Percentiles rank a stretch among this genome's conserved stretches.
phyloP scores from a whole-genome alignment of 2,113 vertebrate genomes.

The Oriolus oriolus region DNA sequence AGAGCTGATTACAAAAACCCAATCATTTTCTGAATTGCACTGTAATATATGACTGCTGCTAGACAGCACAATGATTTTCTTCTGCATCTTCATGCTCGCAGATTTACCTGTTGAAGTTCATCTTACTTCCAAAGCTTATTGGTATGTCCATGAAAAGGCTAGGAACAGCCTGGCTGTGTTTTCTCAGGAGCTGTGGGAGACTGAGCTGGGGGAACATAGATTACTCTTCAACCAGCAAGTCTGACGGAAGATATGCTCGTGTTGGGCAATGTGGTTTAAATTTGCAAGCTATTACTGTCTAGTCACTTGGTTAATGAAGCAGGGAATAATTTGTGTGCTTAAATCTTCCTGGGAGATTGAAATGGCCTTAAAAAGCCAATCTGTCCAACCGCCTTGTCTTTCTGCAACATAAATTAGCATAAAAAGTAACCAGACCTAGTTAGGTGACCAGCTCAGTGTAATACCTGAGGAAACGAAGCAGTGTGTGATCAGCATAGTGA shows the following conservation, averaged over 20 bases:
- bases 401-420: background rate
- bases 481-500: background rate
- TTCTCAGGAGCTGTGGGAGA: conserved; percentile 31
- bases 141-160: background rate
- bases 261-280: background rate
- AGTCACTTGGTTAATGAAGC: conserved; percentile 39
- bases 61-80: background rate
- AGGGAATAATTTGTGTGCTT: background rate
- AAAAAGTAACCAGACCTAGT: background rate
- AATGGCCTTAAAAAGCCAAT: background rate
- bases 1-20: background rate
- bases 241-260: background rate
- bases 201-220: background rate
- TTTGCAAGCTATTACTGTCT: conserved; percentile 20
- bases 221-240: background rate
- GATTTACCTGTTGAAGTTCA: background rate
- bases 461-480: background rate
- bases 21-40: background rate
- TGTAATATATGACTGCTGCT: background rate
- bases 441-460: background rate
- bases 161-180: conserved; percentile 38
- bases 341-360: background rate
- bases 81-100: background rate
- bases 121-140: background rate
- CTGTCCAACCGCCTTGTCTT: background rate